Percentiles rank a stretch among this genome's conserved stretches.
Conservation (phyloP, 2,888 invertebrate genomes). For the Luperina testacea region DNA sequence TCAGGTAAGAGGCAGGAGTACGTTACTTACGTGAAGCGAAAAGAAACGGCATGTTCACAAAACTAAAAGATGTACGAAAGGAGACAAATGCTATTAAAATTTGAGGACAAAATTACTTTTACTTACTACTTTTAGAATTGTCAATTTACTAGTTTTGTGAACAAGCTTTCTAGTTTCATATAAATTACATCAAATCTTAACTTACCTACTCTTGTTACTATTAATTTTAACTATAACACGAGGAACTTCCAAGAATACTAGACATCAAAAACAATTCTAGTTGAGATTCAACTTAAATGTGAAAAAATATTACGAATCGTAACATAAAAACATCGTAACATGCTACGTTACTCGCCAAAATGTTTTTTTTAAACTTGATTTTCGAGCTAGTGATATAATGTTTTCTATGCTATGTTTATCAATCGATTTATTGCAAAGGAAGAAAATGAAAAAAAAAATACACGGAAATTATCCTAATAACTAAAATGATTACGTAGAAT, state of each 20-base stretch:
- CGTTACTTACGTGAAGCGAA: conserved; percentile 67
- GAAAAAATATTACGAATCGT: conserved; percentile 41
- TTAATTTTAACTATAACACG: conserved; percentile 29
- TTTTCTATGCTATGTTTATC: conserved; percentile 54
- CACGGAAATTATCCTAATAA: conserved; percentile 39
- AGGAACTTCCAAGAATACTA: conserved; percentile 49
- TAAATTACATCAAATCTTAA: conserved; percentile 32
- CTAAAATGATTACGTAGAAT: conserved; percentile 49
- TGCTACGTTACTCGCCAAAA: conserved; percentile 44
- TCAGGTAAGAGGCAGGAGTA: conserved; percentile 67
- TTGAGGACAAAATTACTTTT: conserved; percentile 21
- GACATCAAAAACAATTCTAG: conserved; percentile 34
- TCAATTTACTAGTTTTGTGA: conserved; percentile 53
- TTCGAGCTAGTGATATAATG: conserved; percentile 50
- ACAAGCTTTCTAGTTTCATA: conserved; percentile 51
- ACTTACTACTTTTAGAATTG: conserved; percentile 28
- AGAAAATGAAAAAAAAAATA: conserved; percentile 40
- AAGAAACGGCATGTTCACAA: conserved; percentile 57
- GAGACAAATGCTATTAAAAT: conserved; percentile 35
- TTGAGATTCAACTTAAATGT: conserved; percentile 43
- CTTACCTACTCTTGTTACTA: conserved; percentile 52
- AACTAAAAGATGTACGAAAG: conserved; percentile 33
- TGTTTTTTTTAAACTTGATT: conserved; percentile 38
- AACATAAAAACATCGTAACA: conserved; percentile 34
- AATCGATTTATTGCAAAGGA: conserved; percentile 39